These are phyloP conservation scores for Odontomyia ornata DNA, from an alignment of 2,888 invertebrate genomes.

Conservation along the genomic window DNA sequence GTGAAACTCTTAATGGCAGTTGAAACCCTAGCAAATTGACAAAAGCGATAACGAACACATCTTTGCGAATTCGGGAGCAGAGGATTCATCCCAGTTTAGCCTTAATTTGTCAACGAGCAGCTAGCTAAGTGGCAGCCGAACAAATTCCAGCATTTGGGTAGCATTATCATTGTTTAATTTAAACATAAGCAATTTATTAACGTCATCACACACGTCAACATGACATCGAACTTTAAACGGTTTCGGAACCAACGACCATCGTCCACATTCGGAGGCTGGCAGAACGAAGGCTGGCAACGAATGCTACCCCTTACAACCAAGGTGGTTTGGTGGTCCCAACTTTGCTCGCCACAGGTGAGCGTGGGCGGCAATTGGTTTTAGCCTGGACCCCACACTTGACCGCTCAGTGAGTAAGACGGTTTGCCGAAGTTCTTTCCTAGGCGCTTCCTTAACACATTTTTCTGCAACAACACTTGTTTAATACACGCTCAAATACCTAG, in stretches of 20 bases:
- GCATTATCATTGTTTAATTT: slow-evolving; percentile 16
- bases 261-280: slow-evolving; percentile 51
- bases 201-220: slow-evolving; percentile 27
- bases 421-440: no score
- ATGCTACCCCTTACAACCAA: no score
- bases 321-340: no score
- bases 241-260: not conserved
- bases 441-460: no score
- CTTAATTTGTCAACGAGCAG: slow-evolving; percentile 56
- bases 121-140: slow-evolving; percentile 55
- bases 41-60: slow-evolving; percentile 46
- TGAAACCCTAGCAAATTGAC: no score
- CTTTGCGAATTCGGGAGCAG: slow-evolving; percentile 48
- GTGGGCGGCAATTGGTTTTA: no score
- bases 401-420: no score
- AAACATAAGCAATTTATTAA: slow-evolving; percentile 42
- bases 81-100: slow-evolving; percentile 56
- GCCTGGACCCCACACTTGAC: no score
- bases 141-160: slow-evolving; percentile 51
- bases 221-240: slow-evolving; percentile 11
- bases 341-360: no score
- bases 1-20: no score
- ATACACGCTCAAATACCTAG: no score
- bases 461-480: no score
- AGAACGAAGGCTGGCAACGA: slow-evolving; percentile 62